Evolutionary conservation across 2,113 vertebrate species (phyloP).

Genomic region (Muntiacus muntjak): DNA sequence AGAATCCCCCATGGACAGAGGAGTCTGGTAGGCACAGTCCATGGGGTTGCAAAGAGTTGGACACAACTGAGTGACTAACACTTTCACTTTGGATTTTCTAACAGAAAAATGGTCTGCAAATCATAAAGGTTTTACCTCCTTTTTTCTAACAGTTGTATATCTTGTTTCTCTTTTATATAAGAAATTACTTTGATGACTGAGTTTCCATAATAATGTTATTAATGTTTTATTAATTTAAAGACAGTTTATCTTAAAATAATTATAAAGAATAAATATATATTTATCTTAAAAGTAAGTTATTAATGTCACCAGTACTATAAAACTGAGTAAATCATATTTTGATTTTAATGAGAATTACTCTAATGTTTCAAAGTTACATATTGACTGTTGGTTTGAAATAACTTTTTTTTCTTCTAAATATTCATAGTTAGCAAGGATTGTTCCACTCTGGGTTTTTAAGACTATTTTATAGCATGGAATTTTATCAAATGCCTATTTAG

Average conservation of each 20-base stretch:
- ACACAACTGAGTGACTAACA: background rate
- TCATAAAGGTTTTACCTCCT: background rate
- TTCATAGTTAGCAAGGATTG: background rate
- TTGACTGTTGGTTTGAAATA: background rate
- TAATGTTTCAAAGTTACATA: constrained; percentile 38
- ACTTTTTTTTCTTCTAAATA: background rate
- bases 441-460: background rate
- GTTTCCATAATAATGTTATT: constrained; percentile 32
- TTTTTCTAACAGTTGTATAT: background rate
- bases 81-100: constrained; percentile 9
- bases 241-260: background rate
- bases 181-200: constrained; percentile 29
- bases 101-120: background rate
- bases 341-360: constrained; percentile 11
- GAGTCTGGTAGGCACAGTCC: background rate
- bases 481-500: background rate
- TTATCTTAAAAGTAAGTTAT: background rate
- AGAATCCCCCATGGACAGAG: background rate
- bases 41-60: background rate
- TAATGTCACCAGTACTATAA: background rate
- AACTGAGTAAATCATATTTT: constrained; percentile 1
- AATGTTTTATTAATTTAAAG: background rate
- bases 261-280: background rate
- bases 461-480: background rate
- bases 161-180: constrained; percentile 26